A percentile compares a stretch with the other conserved stretches of the same genome.
Conservation (phyloP, 2,113 vertebrate species). For the Euleptes europaea region DNA sequence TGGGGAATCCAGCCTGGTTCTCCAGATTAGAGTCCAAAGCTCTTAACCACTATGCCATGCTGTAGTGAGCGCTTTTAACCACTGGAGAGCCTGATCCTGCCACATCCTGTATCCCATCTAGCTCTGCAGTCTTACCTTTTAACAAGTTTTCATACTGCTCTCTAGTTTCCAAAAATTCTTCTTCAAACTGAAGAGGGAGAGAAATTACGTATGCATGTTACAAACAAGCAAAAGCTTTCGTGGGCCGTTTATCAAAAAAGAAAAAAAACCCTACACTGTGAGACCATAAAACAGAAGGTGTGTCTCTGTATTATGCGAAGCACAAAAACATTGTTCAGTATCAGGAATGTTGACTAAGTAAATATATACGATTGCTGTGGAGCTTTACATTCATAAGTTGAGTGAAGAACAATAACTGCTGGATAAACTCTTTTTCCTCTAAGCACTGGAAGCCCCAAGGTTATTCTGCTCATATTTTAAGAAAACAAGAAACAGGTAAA, state of each 20-base stretch:
- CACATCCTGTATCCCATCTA: neutral
- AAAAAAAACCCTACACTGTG: no score
- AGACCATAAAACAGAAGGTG: neutral
- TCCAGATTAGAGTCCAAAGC: no score
- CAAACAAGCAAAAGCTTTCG: neutral
- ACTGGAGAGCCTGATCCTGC: no score
- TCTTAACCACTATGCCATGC: no score
- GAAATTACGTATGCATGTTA: neutral
- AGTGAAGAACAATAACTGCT: no score
- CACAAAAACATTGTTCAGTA: neutral
- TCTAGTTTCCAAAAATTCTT: slow-evolving; percentile 75
- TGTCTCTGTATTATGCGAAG: neutral
- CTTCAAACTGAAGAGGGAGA: slow-evolving; percentile 80
- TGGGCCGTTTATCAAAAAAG: neutral
- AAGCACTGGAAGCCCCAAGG: neutral
- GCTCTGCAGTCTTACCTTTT: slow-evolving; percentile 62
- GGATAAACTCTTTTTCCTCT: neutral
- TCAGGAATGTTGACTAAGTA: neutral
- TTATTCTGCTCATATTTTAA: neutral
- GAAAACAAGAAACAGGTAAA: neutral
- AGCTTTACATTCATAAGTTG: neutral
- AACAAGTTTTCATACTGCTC: slow-evolving; percentile 78
- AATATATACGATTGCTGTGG: neutral
- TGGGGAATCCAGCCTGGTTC: no score
- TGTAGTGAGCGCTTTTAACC: no score